phyloP scores from a whole-genome alignment of 2,113 vertebrate genomes.

The Oreotrochilus melanogaster region DNA sequence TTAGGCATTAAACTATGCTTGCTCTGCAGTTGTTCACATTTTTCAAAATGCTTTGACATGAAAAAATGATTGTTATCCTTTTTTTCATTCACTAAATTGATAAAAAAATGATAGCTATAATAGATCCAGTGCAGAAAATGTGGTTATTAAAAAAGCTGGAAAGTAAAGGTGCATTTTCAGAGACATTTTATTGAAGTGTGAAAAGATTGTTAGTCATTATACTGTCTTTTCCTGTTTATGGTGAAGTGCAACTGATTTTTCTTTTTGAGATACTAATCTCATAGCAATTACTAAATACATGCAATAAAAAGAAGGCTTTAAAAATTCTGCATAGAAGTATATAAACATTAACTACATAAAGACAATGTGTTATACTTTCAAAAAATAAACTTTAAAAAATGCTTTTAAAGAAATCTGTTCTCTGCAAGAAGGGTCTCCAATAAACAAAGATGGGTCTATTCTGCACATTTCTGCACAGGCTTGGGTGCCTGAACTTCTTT shows the following conservation, averaged over 20 bases:
- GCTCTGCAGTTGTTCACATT: not conserved
- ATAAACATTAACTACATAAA: not conserved
- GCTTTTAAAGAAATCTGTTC: not conserved
- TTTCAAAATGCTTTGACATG: conserved; percentile 9
- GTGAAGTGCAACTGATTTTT: not conserved
- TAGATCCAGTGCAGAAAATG: not conserved
- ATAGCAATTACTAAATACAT: not conserved
- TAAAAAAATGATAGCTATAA: not conserved
- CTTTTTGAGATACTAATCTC: not conserved
- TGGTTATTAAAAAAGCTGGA: not conserved
- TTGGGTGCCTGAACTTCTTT: not conserved
- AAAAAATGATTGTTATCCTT: conserved; percentile 10
- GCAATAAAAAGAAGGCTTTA: not conserved
- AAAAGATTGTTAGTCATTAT: not conserved
- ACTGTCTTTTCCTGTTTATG: not conserved
- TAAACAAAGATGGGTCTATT: not conserved
- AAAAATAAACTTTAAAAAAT: not conserved
- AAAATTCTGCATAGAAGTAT: not conserved
- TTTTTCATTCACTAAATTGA: conserved; percentile 23
- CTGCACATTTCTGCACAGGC: not conserved
- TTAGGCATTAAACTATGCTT: not conserved
- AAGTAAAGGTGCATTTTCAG: not conserved
- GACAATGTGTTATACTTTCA: not conserved
- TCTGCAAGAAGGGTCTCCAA: not conserved
- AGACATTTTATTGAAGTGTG: not conserved